phyloP scores from a whole-genome alignment of 2,113 vertebrate genomes.

The Psophia crepitans region DNA sequence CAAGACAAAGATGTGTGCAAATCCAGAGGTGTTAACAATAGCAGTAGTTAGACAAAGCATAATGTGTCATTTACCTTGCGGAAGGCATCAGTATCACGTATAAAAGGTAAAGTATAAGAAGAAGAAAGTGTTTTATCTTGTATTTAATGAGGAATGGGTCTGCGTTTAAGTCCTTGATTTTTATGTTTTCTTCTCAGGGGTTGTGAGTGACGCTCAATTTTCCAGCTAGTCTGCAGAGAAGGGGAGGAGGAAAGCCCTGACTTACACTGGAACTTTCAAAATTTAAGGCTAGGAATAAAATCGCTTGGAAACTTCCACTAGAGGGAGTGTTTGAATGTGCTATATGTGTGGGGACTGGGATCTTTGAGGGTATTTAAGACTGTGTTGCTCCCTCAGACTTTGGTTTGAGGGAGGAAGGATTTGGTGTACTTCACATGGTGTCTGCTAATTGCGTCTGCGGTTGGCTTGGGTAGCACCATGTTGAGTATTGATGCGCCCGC shows the following conservation, averaged over 20 bases:
- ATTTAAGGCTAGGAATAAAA: not conserved
- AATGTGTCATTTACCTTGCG: not conserved
- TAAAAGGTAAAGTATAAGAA: not conserved
- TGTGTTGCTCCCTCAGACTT: not conserved
- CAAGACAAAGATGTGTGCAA: not conserved
- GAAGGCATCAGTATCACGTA: not conserved
- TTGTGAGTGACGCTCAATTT: not conserved
- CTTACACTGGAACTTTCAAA: not conserved
- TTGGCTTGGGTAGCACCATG: not conserved
- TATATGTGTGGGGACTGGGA: not conserved
- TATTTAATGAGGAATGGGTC: not conserved
- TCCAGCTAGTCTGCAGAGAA: not conserved
- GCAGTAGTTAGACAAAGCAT: not conserved
- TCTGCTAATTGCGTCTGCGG: not conserved
- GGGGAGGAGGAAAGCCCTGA: not conserved
- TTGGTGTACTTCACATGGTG: not conserved
- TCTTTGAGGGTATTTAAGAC: not conserved
- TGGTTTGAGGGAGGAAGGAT: not conserved
- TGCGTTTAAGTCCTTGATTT: not conserved
- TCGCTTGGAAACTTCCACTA: constrained; percentile 16
- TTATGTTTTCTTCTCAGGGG: not conserved
- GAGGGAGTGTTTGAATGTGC: constrained; percentile 50
- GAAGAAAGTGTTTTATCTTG: not conserved
- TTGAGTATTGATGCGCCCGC: not conserved
- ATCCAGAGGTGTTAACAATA: not conserved